Conservation (phyloP, 2,113 vertebrate species). For the Madoqua kirkii region DNA sequence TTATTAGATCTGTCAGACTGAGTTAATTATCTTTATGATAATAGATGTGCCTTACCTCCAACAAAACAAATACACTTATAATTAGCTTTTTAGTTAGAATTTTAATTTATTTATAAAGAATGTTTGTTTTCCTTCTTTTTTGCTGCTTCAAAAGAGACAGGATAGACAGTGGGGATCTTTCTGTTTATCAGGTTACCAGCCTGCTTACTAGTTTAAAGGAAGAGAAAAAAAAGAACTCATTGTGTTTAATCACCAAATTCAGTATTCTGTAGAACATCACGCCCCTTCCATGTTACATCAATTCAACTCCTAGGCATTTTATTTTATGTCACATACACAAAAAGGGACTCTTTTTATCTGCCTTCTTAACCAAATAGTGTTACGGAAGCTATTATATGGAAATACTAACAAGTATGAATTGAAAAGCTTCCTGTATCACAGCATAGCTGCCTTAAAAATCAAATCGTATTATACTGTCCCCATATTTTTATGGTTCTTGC, state of each 20-base stretch:
- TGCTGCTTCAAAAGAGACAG: conserved; percentile 40
- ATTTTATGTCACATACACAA: conserved; percentile 55
- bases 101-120: conserved; percentile 88
- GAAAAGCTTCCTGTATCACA: neutral
- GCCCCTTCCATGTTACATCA: conserved; percentile 14
- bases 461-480: neutral
- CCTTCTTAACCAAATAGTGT: conserved; percentile 45
- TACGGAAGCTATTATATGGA: neutral
- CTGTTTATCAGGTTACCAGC: conserved; percentile 61
- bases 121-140: conserved; percentile 81
- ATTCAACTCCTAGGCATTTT: conserved; percentile 9
- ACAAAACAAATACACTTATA: conserved; percentile 90
- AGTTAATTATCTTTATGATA: conserved; percentile 93
- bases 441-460: neutral
- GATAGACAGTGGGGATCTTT: conserved; percentile 2
- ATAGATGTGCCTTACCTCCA: conserved; percentile 90
- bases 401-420: conserved; percentile 66
- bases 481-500: neutral
- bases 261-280: neutral
- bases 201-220: conserved; percentile 39
- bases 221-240: neutral
- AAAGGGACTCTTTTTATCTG: conserved; percentile 41
- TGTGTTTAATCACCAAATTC: conserved; percentile 26
- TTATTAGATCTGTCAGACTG: conserved; percentile 90
- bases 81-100: conserved; percentile 88